phyloP scores from a whole-genome alignment of 92 coral and sea anemone genomes.

The Chrysogorgia sp. region DNA sequence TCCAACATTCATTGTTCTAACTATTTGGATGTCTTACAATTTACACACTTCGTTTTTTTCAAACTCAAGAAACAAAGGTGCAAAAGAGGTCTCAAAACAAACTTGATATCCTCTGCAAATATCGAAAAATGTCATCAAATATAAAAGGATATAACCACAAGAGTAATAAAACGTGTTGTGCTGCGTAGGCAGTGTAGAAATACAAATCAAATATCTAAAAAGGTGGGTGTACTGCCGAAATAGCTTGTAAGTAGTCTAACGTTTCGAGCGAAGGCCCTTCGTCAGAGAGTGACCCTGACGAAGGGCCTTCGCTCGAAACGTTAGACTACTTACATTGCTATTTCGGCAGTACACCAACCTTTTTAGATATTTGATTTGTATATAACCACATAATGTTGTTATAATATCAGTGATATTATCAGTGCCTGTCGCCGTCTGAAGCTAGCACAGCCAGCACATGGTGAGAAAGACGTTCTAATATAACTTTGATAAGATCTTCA shows the following conservation, averaged over 20 bases:
- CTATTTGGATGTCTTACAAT: not conserved
- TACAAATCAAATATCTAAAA: no score
- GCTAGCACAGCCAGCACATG: not conserved
- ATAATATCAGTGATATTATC: not conserved
- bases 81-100: not conserved
- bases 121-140: not conserved
- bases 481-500: slow-evolving; percentile 7
- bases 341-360: no score
- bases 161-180: not conserved
- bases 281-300: no score
- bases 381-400: no score
- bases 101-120: not conserved
- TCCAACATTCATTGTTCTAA: not conserved
- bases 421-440: not conserved
- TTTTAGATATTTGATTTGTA: no score
- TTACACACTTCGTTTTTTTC: not conserved
- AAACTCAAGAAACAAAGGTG: not conserved
- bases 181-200: no score
- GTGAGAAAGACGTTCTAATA: not conserved
- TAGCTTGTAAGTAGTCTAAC: no score
- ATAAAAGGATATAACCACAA: no score
- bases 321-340: no score
- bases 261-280: no score
- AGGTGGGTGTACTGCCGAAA: no score
- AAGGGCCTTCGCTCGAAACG: no score